phyloP scores from a whole-genome alignment of 1,140 invertebrate species.

The Centruroides sculpturatus region DNA sequence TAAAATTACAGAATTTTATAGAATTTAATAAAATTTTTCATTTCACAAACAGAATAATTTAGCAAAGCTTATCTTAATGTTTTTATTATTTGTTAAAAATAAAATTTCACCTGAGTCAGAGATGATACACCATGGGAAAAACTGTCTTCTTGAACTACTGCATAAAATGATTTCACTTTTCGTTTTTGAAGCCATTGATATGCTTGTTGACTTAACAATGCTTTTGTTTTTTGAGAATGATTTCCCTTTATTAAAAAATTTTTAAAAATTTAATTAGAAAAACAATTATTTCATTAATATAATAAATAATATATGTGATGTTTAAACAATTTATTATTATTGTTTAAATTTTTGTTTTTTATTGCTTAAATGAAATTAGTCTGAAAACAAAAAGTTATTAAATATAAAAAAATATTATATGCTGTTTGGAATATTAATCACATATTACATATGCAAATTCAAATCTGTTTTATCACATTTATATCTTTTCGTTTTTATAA shows the following conservation, averaged over 20 bases:
- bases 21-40: neutral
- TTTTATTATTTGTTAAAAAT: neutral
- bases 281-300: too few relatives aligned
- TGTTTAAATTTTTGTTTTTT: too few relatives aligned
- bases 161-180: constrained; percentile 37
- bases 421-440: too few relatives aligned
- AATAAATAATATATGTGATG: too few relatives aligned
- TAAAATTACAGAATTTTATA: neutral
- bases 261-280: too few relatives aligned
- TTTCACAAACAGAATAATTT: neutral
- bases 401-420: too few relatives aligned
- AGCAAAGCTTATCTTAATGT: neutral
- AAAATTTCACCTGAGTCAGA: constrained; percentile 25
- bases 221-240: neutral
- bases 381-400: too few relatives aligned
- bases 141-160: constrained; percentile 33
- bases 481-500: too few relatives aligned
- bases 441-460: too few relatives aligned
- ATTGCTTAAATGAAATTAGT: too few relatives aligned
- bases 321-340: too few relatives aligned
- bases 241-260: neutral
- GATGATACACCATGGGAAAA: constrained; percentile 46
- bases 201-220: constrained; percentile 29
- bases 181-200: constrained; percentile 32
- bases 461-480: too few relatives aligned